These are phyloP conservation scores for Campylomormyrus tamandua DNA, from an alignment of 2,113 vertebrate genomes.

Conservation along the genomic window DNA sequence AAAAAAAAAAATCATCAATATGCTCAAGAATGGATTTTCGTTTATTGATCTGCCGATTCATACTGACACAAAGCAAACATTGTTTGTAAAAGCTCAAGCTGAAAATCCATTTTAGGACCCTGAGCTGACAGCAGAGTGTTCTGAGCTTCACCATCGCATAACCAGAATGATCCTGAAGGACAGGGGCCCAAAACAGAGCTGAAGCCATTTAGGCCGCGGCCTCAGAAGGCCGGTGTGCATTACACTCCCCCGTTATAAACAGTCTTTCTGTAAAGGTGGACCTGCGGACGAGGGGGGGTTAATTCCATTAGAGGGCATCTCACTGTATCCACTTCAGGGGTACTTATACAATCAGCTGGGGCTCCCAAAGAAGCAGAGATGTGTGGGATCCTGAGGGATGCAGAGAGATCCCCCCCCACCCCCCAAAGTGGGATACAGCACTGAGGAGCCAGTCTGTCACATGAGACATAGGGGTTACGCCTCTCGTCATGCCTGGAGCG, in stretches of 20 bases:
- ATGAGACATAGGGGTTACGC: background rate
- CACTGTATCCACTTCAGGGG: background rate
- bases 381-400: background rate
- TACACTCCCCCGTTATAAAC: background rate
- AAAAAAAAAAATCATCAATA: background rate
- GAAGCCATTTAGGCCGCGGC: background rate
- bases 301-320: background rate
- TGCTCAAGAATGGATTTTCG: background rate
- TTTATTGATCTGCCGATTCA: background rate
- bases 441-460: background rate
- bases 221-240: background rate
- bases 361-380: background rate
- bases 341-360: background rate
- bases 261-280: background rate
- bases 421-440: background rate
- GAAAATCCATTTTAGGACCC: background rate
- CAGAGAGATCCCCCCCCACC: background rate
- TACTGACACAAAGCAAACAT: background rate
- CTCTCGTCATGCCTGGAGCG: background rate
- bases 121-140: background rate
- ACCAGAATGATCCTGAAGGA: background rate
- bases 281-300: background rate
- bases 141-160: background rate
- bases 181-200: background rate
- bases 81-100: background rate